Evolutionary conservation across 2,113 vertebrate genomes (phyloP).

Genomic region (Vimba vimba): DNA sequence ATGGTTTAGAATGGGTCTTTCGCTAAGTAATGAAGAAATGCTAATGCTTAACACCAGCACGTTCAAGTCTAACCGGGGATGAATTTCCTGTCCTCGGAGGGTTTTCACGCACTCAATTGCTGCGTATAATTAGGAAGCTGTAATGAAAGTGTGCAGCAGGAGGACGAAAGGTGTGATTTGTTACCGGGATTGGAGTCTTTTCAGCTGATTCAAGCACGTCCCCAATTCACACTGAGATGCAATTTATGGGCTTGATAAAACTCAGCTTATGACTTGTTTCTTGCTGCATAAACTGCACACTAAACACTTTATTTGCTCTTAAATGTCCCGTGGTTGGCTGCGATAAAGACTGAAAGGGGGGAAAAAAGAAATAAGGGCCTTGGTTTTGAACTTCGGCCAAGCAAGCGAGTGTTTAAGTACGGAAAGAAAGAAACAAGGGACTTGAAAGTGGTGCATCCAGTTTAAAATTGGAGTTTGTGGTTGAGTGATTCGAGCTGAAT

Average conservation of each 20-base stretch:
- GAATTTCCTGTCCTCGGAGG: conserved; percentile 43
- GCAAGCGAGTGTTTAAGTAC: conserved; percentile 14
- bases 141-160: conserved; percentile 45
- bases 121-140: conserved; percentile 38
- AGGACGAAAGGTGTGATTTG: conserved; percentile 49
- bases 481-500: conserved; percentile 47
- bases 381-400: neutral
- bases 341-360: conserved; percentile 5
- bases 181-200: conserved; percentile 41
- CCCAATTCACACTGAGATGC: conserved; percentile 66
- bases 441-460: conserved; percentile 28
- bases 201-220: conserved; percentile 63
- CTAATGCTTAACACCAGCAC: conserved; percentile 37
- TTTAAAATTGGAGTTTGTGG: conserved; percentile 49
- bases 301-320: conserved; percentile 71
- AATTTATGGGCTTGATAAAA: conserved; percentile 73
- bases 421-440: conserved; percentile 11
- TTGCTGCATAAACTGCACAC: conserved; percentile 63
- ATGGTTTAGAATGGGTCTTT: neutral
- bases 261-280: conserved; percentile 65
- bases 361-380: neutral
- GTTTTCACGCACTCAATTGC: conserved; percentile 21
- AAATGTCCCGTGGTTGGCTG: conserved; percentile 63
- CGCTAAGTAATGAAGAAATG: conserved; percentile 3
- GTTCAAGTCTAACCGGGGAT: conserved; percentile 31